Percentiles rank a stretch among this genome's conserved stretches.
These are phyloP conservation scores for Beaufortia kweichowensis DNA, from an alignment of 2,113 vertebrate species.

Conservation along the genomic window DNA sequence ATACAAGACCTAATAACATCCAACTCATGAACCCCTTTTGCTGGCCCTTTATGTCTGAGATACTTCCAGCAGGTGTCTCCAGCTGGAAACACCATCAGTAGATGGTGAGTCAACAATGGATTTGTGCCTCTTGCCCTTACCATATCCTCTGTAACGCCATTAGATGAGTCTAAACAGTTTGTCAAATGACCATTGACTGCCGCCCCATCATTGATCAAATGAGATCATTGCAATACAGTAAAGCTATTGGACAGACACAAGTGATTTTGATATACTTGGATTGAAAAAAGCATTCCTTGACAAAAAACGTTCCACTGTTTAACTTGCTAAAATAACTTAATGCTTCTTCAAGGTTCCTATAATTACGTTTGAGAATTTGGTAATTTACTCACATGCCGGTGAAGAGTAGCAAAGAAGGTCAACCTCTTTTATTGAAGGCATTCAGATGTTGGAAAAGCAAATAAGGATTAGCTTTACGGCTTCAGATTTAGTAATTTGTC, in stretches of 20 bases:
- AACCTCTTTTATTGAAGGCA: not conserved
- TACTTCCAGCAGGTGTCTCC: conserved; percentile 7
- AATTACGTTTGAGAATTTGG: not conserved
- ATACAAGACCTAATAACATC: too few relatives aligned
- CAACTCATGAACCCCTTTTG: not conserved
- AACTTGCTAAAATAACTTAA: too few relatives aligned
- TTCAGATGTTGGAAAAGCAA: not conserved
- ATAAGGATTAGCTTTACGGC: not conserved
- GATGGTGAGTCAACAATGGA: conserved; percentile 7
- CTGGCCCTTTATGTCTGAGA: too few relatives aligned
- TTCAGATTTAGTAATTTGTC: not conserved
- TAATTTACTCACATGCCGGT: not conserved
- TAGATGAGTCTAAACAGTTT: conserved; percentile 10
- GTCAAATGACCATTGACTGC: not conserved
- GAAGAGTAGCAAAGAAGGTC: not conserved
- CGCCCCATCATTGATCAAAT: not conserved
- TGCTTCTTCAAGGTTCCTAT: too few relatives aligned
- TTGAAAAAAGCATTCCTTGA: not conserved
- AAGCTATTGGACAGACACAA: not conserved
- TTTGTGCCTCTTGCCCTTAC: conserved; percentile 19
- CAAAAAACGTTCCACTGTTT: too few relatives aligned
- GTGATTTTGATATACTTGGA: not conserved
- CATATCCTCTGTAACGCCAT: conserved; percentile 26
- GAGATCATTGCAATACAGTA: not conserved
- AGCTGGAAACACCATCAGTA: not conserved